A percentile compares a stretch with the other conserved stretches of the same genome.
Conservation (phyloP, 2,797 vertebrate genomes). For the Delichon dasypus region DNA sequence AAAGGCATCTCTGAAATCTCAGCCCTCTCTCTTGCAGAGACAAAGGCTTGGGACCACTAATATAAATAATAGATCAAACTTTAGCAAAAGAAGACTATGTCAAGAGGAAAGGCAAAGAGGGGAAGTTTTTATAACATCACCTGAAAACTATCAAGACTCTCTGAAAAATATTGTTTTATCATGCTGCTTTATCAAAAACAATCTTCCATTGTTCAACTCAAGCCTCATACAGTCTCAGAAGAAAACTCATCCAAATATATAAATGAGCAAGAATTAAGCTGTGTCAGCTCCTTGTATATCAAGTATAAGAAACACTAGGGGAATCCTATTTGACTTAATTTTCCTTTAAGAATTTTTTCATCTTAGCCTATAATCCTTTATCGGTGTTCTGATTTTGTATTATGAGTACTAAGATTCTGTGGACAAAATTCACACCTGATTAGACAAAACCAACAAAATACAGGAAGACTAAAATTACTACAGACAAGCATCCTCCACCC, state of each 20-base stretch:
- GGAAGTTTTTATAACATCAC: not conserved
- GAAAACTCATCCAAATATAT: not conserved
- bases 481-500: not conserved
- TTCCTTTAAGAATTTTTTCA: not conserved
- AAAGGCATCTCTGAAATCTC: not conserved
- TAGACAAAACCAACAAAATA: not conserved
- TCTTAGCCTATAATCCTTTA: not conserved
- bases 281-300: not conserved
- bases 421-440: not conserved
- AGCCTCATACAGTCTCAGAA: not conserved
- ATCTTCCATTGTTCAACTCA: not conserved
- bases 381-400: not conserved
- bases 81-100: not conserved
- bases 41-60: not conserved
- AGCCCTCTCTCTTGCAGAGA: not conserved
- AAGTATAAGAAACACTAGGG: not conserved
- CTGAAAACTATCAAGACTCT: not conserved
- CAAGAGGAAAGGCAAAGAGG: not conserved
- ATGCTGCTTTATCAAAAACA: not conserved
- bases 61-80: conserved; percentile 47
- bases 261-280: not conserved
- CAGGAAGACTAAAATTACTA: not conserved
- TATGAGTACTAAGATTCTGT: not conserved
- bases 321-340: not conserved
- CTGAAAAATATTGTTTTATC: not conserved